Evolutionary conservation across 2,888 invertebrate species (phyloP), one percentile per base, ranked within the genome.

Genomic region (Stegana nigrithorax): DNA sequence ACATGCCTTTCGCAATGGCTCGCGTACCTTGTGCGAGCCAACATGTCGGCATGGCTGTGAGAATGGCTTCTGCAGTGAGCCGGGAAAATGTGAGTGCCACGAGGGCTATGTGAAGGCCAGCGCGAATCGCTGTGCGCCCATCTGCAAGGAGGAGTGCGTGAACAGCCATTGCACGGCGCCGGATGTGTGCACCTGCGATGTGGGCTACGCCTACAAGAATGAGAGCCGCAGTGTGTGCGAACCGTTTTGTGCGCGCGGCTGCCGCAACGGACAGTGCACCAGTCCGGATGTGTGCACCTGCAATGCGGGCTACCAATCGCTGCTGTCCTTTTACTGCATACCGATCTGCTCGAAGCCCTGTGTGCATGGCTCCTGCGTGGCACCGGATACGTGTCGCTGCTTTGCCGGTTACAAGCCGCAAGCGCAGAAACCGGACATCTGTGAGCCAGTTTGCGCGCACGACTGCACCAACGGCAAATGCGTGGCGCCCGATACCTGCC

Each of bases 321-420:
- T 83, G 5, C 67, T 81, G 8, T 65, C 69, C 2, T 73, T 75
- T 56, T 78, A 79, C 29, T 84, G 84, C 47, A 72, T 78, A 26
- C 81, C 85, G 10, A 75, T 75, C 1, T 84, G 84, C 60, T 62
- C 59, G 2, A 72, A 68, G 5, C 56, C 77, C 7, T 85, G 85
- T 50, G 14, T 80, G 5, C 81, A 81, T 17, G 85, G 85, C 44
- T 74, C 69, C 21, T 85, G 85, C 23, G 72, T 76, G 3, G 80
- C 75, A 0, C 88, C 88, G 0, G 83, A 87, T 26, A 77, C 73
- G 1, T 89, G 89, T 47, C 75, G 85, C 23, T 89, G 89, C 66
- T 77, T 83, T 47, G 76, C 80, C 10, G 88, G 88, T 0, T 81
- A 83, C 51, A 73, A 74, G 0, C 74, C 78, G n/a, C 80, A 62